These are phyloP conservation scores for Coracias cyanogaster DNA, from an alignment of 2,797 vertebrate genomes.

Conservation along the genomic window DNA sequence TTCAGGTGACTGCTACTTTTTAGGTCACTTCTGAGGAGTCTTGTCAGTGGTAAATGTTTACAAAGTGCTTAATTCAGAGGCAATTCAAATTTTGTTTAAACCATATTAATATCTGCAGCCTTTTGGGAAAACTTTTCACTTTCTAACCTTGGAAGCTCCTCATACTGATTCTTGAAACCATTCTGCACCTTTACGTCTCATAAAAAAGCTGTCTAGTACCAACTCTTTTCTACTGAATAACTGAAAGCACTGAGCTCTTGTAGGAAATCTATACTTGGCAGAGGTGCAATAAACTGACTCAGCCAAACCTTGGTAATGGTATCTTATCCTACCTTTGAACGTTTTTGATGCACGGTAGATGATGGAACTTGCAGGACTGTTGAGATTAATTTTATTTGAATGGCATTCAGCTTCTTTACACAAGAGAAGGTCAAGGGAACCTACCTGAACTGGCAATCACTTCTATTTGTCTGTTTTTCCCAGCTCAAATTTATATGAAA, in stretches of 20 bases:
- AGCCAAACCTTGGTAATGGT: background rate
- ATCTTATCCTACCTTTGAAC: background rate
- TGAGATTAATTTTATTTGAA: background rate
- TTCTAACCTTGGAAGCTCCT: background rate
- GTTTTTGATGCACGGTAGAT: background rate
- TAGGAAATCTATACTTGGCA: background rate
- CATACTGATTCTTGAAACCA: background rate
- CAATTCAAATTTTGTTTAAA: background rate
- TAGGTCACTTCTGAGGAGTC: background rate
- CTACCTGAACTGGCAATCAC: background rate
- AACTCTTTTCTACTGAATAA: background rate
- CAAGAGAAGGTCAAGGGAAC: background rate
- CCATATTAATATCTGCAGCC: rapidly evolving
- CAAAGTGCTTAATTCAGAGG: background rate
- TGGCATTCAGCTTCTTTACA: background rate
- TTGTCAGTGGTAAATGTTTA: background rate
- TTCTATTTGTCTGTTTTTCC: background rate
- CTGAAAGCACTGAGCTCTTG: background rate
- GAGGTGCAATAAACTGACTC: background rate
- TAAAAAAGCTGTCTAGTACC: background rate
- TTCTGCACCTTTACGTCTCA: background rate
- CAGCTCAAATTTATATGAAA: background rate
- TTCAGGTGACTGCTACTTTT: background rate
- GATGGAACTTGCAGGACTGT: background rate
- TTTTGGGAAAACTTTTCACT: background rate